Conservation (phyloP, 2,113 vertebrate genomes). For the Nematolebias whitei region DNA sequence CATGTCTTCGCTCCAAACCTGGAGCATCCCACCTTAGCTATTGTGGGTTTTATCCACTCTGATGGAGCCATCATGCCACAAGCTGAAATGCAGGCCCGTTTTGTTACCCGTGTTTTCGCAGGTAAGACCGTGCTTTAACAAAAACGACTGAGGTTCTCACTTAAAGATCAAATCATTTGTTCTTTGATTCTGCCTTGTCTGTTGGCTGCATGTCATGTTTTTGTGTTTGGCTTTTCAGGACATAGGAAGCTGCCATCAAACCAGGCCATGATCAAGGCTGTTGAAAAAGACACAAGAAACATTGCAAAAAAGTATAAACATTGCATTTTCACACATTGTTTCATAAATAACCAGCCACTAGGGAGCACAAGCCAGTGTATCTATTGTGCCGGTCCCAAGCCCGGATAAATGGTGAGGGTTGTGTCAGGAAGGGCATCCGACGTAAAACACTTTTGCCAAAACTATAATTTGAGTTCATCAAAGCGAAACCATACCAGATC, state of each 20-base stretch:
- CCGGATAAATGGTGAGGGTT: too few relatives aligned
- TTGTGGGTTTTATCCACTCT: slow-evolving; percentile 87
- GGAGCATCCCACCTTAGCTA: slow-evolving; percentile 86
- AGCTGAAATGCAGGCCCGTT: slow-evolving; percentile 89
- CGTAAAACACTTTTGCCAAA: too few relatives aligned
- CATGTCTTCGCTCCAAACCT: slow-evolving; percentile 83
- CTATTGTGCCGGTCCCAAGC: too few relatives aligned
- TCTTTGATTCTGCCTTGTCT: neutral
- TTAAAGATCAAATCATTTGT: neutral
- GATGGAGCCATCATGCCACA: slow-evolving; percentile 89
- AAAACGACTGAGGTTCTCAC: neutral
- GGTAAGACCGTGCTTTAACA: slow-evolving; percentile 70
- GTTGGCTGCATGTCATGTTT: neutral
- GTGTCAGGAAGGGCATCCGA: too few relatives aligned
- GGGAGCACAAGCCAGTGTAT: too few relatives aligned
- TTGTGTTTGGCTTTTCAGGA: slow-evolving; percentile 44
- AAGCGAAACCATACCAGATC: too few relatives aligned
- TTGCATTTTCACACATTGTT: too few relatives aligned
- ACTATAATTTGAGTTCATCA: too few relatives aligned
- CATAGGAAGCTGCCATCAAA: slow-evolving; percentile 59
- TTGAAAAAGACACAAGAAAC: slow-evolving; percentile 67
- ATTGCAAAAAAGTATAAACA: slow-evolving; percentile 57
- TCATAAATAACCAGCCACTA: too few relatives aligned
- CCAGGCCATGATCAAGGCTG: slow-evolving; percentile 66
- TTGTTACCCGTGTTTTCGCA: slow-evolving; percentile 84